These are phyloP conservation scores for Brenthis daphne DNA, from an alignment of 2,888 invertebrate species.

Conservation along the genomic window DNA sequence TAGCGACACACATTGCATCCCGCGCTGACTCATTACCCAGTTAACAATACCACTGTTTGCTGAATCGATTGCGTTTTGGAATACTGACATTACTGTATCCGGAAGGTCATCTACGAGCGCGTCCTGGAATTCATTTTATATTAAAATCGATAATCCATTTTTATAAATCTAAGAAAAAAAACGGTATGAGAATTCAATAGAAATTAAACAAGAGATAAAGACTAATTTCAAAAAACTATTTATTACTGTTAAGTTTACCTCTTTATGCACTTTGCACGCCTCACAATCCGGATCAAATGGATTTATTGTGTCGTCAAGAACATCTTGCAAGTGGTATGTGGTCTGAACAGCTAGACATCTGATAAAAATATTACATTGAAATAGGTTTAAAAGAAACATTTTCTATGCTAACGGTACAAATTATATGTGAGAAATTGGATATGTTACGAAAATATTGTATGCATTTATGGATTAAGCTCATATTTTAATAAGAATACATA, in stretches of 20 bases:
- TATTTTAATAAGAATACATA: no score
- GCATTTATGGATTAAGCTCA: no score
- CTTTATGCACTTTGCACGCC: conserved; percentile 93
- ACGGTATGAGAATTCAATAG: no score
- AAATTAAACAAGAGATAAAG: no score
- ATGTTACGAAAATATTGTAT: no score
- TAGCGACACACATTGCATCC: conserved; percentile 90
- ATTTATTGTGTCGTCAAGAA: conserved; percentile 85
- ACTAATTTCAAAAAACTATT: no score
- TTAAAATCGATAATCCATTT: background rate
- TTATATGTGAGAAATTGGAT: background rate
- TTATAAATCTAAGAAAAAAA: background rate
- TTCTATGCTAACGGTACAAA: conserved; percentile 3
- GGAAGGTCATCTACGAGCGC: conserved; percentile 94
- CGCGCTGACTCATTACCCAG: conserved; percentile 93
- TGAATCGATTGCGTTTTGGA: conserved; percentile 96
- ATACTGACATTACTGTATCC: conserved; percentile 93
- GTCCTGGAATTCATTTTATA: conserved; percentile 80
- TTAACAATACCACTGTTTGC: conserved; percentile 95
- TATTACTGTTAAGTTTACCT: conserved; percentile 73
- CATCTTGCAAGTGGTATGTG: conserved; percentile 90
- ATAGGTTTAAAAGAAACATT: background rate
- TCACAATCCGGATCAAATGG: conserved; percentile 93
- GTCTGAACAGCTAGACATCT: conserved; percentile 94
- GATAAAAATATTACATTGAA: background rate